A percentile compares a stretch with the other conserved stretches of the same genome.
phyloP scores from a whole-genome alignment of 2,113 vertebrate genomes.

The Myrmophylax atrothorax region DNA sequence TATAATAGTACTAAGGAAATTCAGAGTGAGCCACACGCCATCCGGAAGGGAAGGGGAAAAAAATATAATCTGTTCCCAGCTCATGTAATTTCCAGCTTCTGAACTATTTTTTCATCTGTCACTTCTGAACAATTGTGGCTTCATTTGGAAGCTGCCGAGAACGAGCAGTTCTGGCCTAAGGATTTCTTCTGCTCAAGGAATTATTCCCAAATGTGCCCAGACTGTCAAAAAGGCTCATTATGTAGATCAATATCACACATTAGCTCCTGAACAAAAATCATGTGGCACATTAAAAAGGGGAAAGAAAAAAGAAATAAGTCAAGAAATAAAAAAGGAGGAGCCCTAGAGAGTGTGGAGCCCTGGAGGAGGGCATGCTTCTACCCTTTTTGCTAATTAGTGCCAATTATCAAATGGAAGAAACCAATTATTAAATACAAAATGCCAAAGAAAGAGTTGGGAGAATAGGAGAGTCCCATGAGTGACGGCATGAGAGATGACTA shows the following conservation, averaged over 20 bases:
- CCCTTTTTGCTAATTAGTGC: constrained; percentile 11
- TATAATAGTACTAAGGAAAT: neutral
- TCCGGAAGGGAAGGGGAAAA: neutral
- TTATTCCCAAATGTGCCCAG: constrained; percentile 32
- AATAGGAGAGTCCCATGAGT: neutral
- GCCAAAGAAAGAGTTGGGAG: neutral
- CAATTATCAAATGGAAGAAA: neutral
- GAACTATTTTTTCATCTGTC: constrained; percentile 36
- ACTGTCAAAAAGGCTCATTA: constrained; percentile 54
- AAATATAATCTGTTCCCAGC: neutral
- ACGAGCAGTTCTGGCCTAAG: constrained; percentile 45
- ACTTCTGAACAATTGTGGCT: constrained; percentile 36
- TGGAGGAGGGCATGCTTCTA: neutral
- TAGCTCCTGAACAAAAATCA: constrained; percentile 20
- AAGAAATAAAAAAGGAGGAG: neutral
- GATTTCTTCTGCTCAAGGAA: constrained; percentile 38
- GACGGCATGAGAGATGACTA: rapidly evolving
- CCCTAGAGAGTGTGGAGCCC: neutral
- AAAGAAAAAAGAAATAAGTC: neutral
- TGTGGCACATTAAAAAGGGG: neutral
- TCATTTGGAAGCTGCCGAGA: constrained; percentile 3
- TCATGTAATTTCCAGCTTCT: constrained; percentile 16
- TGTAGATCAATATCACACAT: constrained; percentile 28
- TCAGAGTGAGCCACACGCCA: neutral
- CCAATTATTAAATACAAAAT: neutral